These are phyloP conservation scores for rat (Rattus norvegicus) DNA, from an alignment of 2,113 vertebrate genomes.

Conservation along the genomic window DNA sequence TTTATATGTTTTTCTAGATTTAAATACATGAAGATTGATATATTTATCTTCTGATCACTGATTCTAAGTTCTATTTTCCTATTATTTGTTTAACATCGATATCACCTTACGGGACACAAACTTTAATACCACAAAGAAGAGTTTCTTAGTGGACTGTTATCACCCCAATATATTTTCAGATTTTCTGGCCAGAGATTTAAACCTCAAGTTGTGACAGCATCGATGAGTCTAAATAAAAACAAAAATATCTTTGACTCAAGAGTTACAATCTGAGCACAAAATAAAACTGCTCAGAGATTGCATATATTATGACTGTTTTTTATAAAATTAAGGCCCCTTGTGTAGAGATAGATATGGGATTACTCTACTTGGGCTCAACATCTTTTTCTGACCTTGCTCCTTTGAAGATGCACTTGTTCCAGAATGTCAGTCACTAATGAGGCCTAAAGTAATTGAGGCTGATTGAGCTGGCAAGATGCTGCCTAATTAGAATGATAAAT, in stretches of 20 bases:
- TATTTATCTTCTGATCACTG: neutral
- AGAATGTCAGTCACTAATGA: constrained; percentile 93
- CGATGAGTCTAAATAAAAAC: neutral
- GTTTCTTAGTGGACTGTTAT: neutral
- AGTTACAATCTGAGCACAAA: neutral
- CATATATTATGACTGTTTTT: constrained; percentile 4
- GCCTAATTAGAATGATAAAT: constrained; percentile 94
- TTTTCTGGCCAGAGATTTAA: neutral
- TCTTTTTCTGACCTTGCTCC: constrained; percentile 87
- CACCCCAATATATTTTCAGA: neutral
- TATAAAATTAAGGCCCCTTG: neutral
- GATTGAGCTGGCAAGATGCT: constrained; percentile 93
- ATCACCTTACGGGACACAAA: neutral
- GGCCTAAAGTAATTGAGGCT: constrained; percentile 93
- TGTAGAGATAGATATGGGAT: constrained; percentile 71
- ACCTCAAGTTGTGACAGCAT: neutral
- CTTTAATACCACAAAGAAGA: neutral
- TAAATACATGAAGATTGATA: neutral
- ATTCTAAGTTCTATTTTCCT: neutral
- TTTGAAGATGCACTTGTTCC: constrained; percentile 87
- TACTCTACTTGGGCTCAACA: constrained; percentile 79
- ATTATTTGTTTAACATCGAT: neutral
- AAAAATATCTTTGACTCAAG: constrained; percentile 1
- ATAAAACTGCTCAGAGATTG: neutral
- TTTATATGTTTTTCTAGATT: neutral